Evolutionary conservation across 2,797 vertebrate species (phyloP).

Genomic region (Limosa lapponica): DNA sequence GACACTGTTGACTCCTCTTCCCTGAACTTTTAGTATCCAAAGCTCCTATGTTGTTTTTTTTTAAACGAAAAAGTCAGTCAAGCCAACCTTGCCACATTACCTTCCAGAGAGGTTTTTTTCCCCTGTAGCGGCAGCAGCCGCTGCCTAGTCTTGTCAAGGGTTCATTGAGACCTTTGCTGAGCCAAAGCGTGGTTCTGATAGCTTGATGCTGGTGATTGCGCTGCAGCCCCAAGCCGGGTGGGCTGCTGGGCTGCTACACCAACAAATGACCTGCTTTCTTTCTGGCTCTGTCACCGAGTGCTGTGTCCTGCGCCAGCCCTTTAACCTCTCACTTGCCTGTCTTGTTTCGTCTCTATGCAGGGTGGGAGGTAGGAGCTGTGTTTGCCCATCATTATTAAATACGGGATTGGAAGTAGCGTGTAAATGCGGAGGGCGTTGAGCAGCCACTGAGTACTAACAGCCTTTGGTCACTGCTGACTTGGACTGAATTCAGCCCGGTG

Average conservation of each 20-base stretch:
- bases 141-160: background rate
- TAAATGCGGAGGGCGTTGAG: background rate
- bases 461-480: background rate
- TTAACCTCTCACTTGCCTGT: background rate
- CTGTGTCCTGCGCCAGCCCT: background rate
- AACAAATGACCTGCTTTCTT: background rate
- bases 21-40: background rate
- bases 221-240: rapidly evolving
- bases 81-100: rapidly evolving
- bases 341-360: background rate
- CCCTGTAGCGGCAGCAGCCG: background rate
- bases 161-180: background rate
- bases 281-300: background rate
- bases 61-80: background rate
- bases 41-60: background rate
- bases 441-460: background rate
- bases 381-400: rapidly evolving
- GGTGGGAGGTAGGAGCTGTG: background rate
- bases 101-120: background rate
- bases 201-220: rapidly evolving
- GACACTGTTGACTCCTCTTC: background rate
- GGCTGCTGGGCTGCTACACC: background rate
- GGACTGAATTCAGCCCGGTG: background rate
- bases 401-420: background rate
- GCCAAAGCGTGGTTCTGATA: rapidly evolving